Percentiles rank a stretch among this genome's conserved stretches.
These are phyloP conservation scores for Trichechus manatus DNA, from an alignment of 2,113 vertebrate genomes.

Conservation along the genomic window DNA sequence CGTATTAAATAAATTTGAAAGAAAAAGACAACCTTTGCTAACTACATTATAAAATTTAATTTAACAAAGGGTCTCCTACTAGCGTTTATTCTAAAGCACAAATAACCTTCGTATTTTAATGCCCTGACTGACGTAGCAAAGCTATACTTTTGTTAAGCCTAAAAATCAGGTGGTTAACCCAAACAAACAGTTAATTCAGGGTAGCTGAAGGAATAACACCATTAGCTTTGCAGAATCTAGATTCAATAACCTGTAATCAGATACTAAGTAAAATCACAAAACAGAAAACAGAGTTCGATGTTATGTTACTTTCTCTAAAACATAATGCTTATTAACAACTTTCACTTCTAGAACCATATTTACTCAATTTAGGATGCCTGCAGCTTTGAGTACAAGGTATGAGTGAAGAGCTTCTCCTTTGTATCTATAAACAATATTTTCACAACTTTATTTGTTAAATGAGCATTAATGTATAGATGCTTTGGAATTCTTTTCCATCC, in stretches of 20 bases:
- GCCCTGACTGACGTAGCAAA: slow-evolving; percentile 18
- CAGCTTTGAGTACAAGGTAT: background rate
- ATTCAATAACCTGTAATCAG: slow-evolving; percentile 64
- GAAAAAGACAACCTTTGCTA: slow-evolving; percentile 36
- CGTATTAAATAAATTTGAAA: slow-evolving; percentile 23
- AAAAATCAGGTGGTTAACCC: slow-evolving; percentile 40
- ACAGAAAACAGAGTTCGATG: slow-evolving; percentile 9
- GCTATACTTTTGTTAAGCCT: slow-evolving; percentile 52
- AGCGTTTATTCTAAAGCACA: slow-evolving; percentile 38
- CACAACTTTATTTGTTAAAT: slow-evolving; percentile 23
- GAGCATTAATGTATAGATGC: background rate
- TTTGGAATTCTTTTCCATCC: background rate
- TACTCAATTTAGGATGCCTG: slow-evolving; percentile 3
- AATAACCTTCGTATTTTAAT: slow-evolving; percentile 48
- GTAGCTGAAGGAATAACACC: background rate
- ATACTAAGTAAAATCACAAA: slow-evolving; percentile 28
- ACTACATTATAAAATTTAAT: background rate
- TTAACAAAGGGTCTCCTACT: background rate
- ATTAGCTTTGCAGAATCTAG: background rate
- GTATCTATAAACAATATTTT: slow-evolving; percentile 21
- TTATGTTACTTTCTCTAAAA: slow-evolving; percentile 46
- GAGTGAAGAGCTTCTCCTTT: background rate
- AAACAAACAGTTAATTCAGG: slow-evolving; percentile 13
- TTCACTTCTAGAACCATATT: slow-evolving; percentile 43
- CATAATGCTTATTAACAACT: background rate